phyloP scores from a whole-genome alignment of 2,888 invertebrate species.

The Acanthopleura granulata region DNA sequence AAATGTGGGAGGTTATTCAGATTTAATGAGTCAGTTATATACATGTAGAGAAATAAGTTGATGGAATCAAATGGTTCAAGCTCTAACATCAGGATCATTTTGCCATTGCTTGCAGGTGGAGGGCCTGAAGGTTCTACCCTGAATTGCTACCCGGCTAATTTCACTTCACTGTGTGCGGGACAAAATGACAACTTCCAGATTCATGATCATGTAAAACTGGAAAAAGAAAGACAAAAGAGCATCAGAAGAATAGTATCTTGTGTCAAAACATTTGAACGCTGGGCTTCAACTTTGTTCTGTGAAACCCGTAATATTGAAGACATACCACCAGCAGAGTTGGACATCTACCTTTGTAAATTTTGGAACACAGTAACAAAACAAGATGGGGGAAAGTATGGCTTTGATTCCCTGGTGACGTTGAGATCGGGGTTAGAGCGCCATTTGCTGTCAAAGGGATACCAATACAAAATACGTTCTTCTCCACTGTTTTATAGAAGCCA shows the following conservation, averaged over 20 bases:
- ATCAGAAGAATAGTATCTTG: background rate
- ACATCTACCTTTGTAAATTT: background rate
- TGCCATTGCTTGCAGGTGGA: no score
- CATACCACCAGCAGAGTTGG: constrained; percentile 6
- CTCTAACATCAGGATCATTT: no score
- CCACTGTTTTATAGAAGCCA: background rate
- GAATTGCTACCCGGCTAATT: no score
- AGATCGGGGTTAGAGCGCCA: background rate
- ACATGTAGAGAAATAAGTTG: no score
- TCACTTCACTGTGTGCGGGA: no score
- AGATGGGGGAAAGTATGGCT: background rate
- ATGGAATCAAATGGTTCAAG: no score
- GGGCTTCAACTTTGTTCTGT: background rate
- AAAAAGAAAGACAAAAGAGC: background rate
- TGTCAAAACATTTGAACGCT: constrained; percentile 1
- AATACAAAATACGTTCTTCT: background rate
- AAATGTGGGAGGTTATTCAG: no score
- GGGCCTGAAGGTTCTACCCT: no score
- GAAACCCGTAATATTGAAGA: background rate
- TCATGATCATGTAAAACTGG: no score
- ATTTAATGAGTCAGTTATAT: no score
- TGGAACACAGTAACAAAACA: background rate
- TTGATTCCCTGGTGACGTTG: background rate
- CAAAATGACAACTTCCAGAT: no score
- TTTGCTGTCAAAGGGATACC: background rate